Conservation (phyloP, 2,113 vertebrate species). For the Myotis davidii region DNA sequence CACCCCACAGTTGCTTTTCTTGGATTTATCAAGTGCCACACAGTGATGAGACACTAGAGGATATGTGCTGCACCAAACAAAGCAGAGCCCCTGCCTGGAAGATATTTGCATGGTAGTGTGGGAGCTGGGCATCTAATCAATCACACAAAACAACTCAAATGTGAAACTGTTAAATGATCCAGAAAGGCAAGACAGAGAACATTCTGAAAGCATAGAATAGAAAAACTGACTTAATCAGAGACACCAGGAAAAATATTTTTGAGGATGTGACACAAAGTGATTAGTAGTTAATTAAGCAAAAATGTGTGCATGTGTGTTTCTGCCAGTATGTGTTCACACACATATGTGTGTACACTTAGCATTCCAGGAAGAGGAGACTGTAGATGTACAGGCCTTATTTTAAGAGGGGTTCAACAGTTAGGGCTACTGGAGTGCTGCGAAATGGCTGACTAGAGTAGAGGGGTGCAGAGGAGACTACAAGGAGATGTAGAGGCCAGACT, state of each 20-base stretch:
- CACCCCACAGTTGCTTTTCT: not conserved
- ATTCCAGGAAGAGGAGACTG: not conserved
- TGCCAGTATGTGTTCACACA: not conserved
- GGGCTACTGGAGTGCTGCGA: accelerated
- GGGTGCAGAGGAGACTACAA: not conserved
- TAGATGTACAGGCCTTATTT: not conserved
- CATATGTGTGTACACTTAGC: not conserved
- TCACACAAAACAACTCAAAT: slow-evolving; percentile 9
- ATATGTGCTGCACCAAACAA: not conserved
- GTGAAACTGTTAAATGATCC: not conserved
- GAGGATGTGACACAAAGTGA: not conserved
- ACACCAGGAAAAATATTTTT: slow-evolving; percentile 9
- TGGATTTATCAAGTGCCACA: not conserved
- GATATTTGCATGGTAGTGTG: not conserved
- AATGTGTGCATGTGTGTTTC: not conserved
- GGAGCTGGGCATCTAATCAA: not conserved
- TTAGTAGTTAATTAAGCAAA: not conserved
- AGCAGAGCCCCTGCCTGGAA: not conserved
- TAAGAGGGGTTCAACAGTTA: not conserved
- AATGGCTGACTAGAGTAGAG: accelerated
- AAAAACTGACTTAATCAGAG: not conserved
- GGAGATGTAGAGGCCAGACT: not conserved
- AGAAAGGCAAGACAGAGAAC: not conserved
- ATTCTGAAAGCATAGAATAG: not conserved
- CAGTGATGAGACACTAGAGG: not conserved